Base-by-base conservation (phyloP, 2,113 vertebrate genomes). In the Sturnira hondurensis region DNA sequence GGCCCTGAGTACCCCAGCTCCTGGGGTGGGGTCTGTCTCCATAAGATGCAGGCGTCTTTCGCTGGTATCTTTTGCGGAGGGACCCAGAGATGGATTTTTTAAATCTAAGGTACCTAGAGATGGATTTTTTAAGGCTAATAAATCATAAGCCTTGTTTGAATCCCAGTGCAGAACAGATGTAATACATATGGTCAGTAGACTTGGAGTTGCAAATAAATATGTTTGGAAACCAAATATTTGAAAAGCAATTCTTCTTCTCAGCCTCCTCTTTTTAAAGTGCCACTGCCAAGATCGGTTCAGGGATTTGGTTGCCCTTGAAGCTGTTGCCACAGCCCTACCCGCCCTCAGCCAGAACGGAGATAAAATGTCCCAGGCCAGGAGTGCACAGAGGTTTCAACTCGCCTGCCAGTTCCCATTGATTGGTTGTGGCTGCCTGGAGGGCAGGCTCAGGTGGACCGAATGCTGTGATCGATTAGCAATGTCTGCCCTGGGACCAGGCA, bases 151-250 rank as follows among this genome's bases (percentile, higher is more conserved):
- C 91, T 91, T 91, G 67, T 82, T 95, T 84, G 95, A 95, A 82
- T 96, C 92, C 85, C 89, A 85, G 84, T 87, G 92, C 90, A 92
- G 92, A 98, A 91, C 97, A 98, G 96, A 97, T 98, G 96, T 94
- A 91, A 91, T 92, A 38, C 97, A 97, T 95, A 96, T 97, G 96
- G 97, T 85, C 95, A 97, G 92, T 96, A 92, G 97, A 95, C 96
- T 89, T 58, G 77, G 84, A 95, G 94, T 71, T 95, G 93, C 97
- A 97, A 97, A 97, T 97, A 97, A 97, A 97, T 96, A 97, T 97
- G 87, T 96, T 97, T 98, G 92, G 95, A 97, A 93, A 97, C 84
- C 94, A 98, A 97, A 98, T 97, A 96, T 97, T 97, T 97, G 91
- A 97, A 92, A 97, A 97, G 95, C 87, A 90, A 95, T 96, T 95